Percentiles rank a stretch among this genome's conserved stretches.
Evolutionary conservation across 2,113 vertebrate genomes (phyloP).

Genomic region (Cheirogaleus medius): DNA sequence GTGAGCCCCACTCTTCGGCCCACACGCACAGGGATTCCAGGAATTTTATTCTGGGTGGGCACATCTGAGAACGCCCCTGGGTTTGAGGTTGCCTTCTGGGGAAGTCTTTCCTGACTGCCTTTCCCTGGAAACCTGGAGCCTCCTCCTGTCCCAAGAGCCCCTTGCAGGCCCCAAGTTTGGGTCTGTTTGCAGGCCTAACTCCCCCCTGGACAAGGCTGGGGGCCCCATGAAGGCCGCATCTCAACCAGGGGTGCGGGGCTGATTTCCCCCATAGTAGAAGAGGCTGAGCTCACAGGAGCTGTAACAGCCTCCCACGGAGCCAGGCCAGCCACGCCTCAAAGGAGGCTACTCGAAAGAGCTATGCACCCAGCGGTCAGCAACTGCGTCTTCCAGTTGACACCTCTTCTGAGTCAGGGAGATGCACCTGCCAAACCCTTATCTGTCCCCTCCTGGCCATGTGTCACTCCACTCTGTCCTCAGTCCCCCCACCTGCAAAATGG

Average conservation of each 20-base stretch:
- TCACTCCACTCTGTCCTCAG: neutral
- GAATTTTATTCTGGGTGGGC: neutral
- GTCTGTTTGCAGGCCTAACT: neutral
- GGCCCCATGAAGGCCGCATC: neutral
- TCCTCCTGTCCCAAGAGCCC: neutral
- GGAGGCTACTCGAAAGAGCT: neutral
- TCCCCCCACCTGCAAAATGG: neutral
- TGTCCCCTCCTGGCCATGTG: neutral
- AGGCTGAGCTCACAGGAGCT: neutral
- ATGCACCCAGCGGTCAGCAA: fast-evolving
- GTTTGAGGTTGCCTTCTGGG: neutral
- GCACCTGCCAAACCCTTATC: neutral
- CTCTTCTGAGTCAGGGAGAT: neutral
- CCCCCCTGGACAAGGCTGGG: neutral
- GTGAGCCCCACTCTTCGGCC: neutral
- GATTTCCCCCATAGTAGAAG: neutral
- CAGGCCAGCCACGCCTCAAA: neutral
- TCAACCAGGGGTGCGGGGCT: neutral
- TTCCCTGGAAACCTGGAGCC: neutral
- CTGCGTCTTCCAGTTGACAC: neutral
- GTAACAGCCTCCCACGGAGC: neutral
- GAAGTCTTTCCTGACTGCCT: neutral
- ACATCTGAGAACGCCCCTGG: neutral
- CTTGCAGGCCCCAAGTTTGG: neutral
- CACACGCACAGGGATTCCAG: neutral